phyloP scores from a whole-genome alignment of 2,888 invertebrate species.

The Hirtodrosophila cameraria region DNA sequence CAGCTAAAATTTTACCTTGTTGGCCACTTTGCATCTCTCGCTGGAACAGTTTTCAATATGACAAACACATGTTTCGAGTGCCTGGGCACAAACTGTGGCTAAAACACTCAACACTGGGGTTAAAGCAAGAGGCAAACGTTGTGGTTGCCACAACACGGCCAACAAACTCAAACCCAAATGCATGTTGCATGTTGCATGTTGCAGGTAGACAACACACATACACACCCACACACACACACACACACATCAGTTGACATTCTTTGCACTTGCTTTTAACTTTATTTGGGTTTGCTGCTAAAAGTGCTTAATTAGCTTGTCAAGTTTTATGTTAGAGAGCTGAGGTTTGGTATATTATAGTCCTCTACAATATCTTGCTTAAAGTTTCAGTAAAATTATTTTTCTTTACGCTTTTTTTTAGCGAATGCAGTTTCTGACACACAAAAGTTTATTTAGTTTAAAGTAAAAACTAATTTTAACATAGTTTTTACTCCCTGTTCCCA shows the following conservation, averaged over 20 bases:
- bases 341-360: too few relatives aligned
- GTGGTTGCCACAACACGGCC: neutral
- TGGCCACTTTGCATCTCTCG: conserved; percentile 39
- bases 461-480: too few relatives aligned
- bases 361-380: too few relatives aligned
- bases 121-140: conserved; percentile 9
- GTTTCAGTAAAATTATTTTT: too few relatives aligned
- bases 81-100: conserved; percentile 1
- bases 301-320: conserved; percentile 15
- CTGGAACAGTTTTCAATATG: conserved; percentile 31
- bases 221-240: too few relatives aligned
- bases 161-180: conserved; percentile 3
- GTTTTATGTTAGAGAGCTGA: neutral
- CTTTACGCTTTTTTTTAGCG: too few relatives aligned
- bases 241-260: conserved; percentile 18
- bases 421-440: too few relatives aligned
- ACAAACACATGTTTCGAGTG: conserved; percentile 37
- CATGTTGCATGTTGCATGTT: conserved; percentile 22
- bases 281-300: conserved; percentile 2
- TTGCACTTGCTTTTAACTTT: conserved; percentile 31
- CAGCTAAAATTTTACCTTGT: conserved; percentile 24
- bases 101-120: neutral
- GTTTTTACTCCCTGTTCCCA: too few relatives aligned
- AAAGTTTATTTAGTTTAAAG: too few relatives aligned
- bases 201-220: conserved; percentile 1